Evolutionary conservation across 2,888 invertebrate species (phyloP), one percentile per base, ranked within the genome.

Genomic region (Mesorhabditis belari): DNA sequence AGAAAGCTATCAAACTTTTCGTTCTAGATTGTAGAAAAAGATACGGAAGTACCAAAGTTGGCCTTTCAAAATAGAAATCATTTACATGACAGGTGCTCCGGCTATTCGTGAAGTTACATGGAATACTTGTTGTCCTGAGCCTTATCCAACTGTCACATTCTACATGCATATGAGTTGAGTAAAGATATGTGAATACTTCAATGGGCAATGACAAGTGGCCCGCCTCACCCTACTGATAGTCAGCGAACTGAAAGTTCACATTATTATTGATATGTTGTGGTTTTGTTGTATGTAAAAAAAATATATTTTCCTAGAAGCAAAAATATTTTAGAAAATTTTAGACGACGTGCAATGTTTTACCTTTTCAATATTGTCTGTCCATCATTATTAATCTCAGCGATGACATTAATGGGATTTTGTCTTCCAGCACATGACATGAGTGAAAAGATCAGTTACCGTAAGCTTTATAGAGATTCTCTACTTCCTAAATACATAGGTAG

Each of bases 51-150:
- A n/a, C n/a, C n/a, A n/a, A n/a, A n/a, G n/a, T n/a, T n/a, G n/a
- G n/a, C n/a, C n/a, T n/a, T n/a, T n/a, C n/a, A n/a, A n/a, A n/a
- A n/a, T n/a, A n/a, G n/a, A n/a, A n/a, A n/a, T n/a, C n/a, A n/a
- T n/a, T n/a, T n/a, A n/a, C n/a, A n/a, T n/a, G n/a, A n/a, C n/a
- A 60, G 63, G 57, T 56, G 67, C 70, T 4, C 83, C 83, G 0
- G 83, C 80, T 4, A 66, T 71, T 5, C 69, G 82, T 51, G 81
- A 81, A 68, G 81, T 81, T 17, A 66, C 60, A 9, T 72, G 73
- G 60, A 84, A 84, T 85, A 88, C 92, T 82, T 91, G 85, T 90
- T 95, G 87, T 90, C 94, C 84, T 88, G 93, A 79, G 54, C 76
- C 77, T n/a, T 84, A 83, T 71, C 81, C 94, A 82, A 73, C 71